Conservation (phyloP, 2,888 invertebrate species). For the Morpho achilles region DNA sequence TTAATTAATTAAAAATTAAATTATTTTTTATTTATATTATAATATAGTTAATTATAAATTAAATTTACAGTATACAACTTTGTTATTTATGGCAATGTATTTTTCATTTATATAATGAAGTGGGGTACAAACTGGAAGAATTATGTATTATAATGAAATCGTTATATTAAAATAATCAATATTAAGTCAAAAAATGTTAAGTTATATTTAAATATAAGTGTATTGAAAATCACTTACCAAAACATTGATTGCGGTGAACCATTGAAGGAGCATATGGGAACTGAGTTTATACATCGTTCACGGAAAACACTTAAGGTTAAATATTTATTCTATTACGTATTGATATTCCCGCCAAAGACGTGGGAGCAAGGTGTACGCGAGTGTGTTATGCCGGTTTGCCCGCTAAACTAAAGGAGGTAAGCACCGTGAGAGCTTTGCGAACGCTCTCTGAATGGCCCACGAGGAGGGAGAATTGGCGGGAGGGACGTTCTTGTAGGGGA, state of each 20-base stretch:
- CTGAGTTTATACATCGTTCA: constrained; percentile 43
- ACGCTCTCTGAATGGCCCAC: constrained; percentile 73
- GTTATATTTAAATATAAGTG: no score
- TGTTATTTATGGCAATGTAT: no score
- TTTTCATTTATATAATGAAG: no score
- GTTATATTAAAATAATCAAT: no score
- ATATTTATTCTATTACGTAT: constrained; percentile 36
- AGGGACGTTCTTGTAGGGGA: constrained; percentile 74
- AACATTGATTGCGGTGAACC: constrained; percentile 16
- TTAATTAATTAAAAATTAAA: no score
- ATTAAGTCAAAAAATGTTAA: no score
- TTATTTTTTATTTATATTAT: no score
- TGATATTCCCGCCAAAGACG: constrained; percentile 62
- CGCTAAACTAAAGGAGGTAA: constrained; percentile 69
- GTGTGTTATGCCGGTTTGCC: constrained; percentile 60
- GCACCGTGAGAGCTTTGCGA: constrained; percentile 73
- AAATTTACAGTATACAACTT: no score
- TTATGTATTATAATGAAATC: no score
- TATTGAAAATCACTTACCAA: constrained; percentile 17
- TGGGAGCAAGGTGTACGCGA: constrained; percentile 46
- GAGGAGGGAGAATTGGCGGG: constrained; percentile 71
- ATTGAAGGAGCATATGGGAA: constrained; percentile 17
- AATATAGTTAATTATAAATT: no score
- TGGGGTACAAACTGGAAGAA: no score
- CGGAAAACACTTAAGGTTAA: constrained; percentile 58